Base-by-base conservation (phyloP, 1,140 invertebrate species). In the Euura saliciscinereae region DNA sequence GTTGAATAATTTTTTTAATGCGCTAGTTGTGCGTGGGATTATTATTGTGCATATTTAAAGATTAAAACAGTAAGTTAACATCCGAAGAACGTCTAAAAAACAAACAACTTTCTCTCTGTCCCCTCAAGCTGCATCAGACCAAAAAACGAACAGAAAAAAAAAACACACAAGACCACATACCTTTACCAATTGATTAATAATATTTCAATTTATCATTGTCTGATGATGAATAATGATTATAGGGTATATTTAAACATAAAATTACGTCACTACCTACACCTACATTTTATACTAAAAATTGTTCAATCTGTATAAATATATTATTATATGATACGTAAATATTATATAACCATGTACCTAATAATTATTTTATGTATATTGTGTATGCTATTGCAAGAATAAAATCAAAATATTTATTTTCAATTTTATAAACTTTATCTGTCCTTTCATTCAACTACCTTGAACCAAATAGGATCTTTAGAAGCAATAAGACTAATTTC, bases 321-420 rank as follows among this genome's bases (percentile, higher is more conserved):
- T 28, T 28, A 28, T 28, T 28, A 28, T 28, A 28, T 28, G 28
- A 28, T 59, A 59, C 51, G 13, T n/a, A 11, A 11, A 59, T 59
- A 59, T 59, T 59, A 59, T 59, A 64, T 10, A 67, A 28, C 66
- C 3, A 44, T 67, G 66, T 67, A 67, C 66, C 66, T 67, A 67
- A 67, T 67, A 59, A 4, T 59, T 59, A 59, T 59, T 6, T n/a
- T 59, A n/a, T 6, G 51, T 59, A 59, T 59, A n/a, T 67, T 11
- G 11, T 8, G 7, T 42, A 28, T 67, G 43, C 43, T 67, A 67
- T 67, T 42, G 13, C 28, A 67, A 67, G 28, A 67, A 67, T 67
- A 67, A 67, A 67, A 67, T 67, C 66, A 67, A 67, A 67, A 67
- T 67, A 67, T 67, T 67, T 67, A 67, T 67, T 67, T 67, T 67